Evolutionary conservation across 2,888 invertebrate genomes (phyloP), one percentile per base, ranked within the genome.

Genomic region (Caenorhabditis sp.): DNA sequence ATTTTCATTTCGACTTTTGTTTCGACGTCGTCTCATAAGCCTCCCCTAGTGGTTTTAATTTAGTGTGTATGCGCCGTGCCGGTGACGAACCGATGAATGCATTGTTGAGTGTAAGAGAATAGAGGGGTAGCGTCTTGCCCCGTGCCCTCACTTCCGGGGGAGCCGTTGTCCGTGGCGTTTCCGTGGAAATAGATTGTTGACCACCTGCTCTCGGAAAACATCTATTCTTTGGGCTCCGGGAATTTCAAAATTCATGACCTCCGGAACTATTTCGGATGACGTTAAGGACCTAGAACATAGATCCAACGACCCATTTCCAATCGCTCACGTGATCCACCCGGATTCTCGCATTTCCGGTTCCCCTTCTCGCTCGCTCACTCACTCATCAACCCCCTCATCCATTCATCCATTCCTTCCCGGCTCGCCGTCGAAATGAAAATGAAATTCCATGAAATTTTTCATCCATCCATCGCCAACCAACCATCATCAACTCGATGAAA

Each of bases 401-500:
- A 32, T 35, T 35, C 35, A 15, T 67, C 28, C 50, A 32, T 50
- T 40, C 18, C 53, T 51, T 24, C 22, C 11, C 2, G 11, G 40
- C 9, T 40, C 40, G 5, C 13, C 9, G 40, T 40, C 28, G 11
- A 62, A 71, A 71, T 64, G 72, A 64, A 62, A 71, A 71, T 64
- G 72, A 64, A 64, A 72, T 64, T 72, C 72, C 58, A 72, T 72
- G 50, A 56, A 64, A 72, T 72, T 72, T 72, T 64, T 72, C 56
- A n/a, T n/a, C n/a, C n/a, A n/a, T n/a, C n/a, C n/a, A n/a, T n/a
- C n/a, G n/a, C n/a, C n/a, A n/a, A n/a, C n/a, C n/a, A n/a, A n/a
- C n/a, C n/a, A n/a, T n/a, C 72, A 64, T 72, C 72, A 64, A 64
- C 72, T 72, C 64, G 64, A 64, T 71, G 56, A 71, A 71, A 70